A percentile compares a stretch with the other conserved stretches of the same genome.
These are phyloP conservation scores for Phymatocera aterrima DNA, from an alignment of 2,888 invertebrate genomes.

Conservation along the genomic window DNA sequence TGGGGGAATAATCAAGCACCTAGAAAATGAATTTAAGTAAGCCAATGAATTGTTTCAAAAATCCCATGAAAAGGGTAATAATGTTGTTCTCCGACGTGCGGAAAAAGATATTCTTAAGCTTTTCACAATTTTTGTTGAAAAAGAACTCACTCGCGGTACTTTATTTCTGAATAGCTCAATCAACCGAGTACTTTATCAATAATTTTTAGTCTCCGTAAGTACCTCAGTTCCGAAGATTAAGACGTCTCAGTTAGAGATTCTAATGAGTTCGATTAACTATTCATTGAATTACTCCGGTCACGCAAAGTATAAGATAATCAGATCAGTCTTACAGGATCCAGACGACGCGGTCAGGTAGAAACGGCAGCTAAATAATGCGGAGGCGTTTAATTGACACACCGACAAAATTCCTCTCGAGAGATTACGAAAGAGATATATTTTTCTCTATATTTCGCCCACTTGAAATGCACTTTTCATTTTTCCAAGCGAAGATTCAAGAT, in stretches of 20 bases:
- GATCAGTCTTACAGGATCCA: background rate
- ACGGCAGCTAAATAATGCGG: background rate
- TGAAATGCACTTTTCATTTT: too few species aligned
- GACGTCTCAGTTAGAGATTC: background rate
- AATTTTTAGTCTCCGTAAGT: background rate
- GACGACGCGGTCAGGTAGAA: background rate
- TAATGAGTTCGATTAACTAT: conserved; percentile 8
- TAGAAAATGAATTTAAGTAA: too few species aligned
- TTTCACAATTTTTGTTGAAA: too few species aligned
- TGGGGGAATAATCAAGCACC: background rate
- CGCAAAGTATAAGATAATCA: background rate
- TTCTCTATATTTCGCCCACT: background rate
- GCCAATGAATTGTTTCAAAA: too few species aligned
- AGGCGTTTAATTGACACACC: background rate
- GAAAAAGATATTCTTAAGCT: too few species aligned
- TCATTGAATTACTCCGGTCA: conserved; percentile 15
- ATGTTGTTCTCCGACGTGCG: too few species aligned
- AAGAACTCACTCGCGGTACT: too few species aligned
- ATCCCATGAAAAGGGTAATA: too few species aligned
- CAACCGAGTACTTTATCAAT: background rate
- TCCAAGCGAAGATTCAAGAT: background rate
- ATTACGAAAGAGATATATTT: background rate
- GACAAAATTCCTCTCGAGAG: background rate
- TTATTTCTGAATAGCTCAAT: too few species aligned
- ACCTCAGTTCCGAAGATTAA: background rate